Evolutionary conservation across 2,797 vertebrate species (phyloP).

Genomic region (Hippocampus kuda): DNA sequence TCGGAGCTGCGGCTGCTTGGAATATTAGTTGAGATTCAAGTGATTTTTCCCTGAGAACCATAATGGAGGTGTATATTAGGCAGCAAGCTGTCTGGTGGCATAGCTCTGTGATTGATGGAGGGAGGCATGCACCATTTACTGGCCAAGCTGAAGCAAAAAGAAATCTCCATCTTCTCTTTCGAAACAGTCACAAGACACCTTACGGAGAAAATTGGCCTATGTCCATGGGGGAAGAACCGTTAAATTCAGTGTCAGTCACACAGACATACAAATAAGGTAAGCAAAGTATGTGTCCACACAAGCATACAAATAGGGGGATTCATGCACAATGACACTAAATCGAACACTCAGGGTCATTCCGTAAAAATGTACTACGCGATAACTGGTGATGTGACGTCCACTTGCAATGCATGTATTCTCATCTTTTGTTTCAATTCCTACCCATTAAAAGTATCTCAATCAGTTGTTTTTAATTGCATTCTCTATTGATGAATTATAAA

Average conservation of each 20-base stretch:
- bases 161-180: conserved; percentile 68
- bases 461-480: not conserved
- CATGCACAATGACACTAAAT: not conserved
- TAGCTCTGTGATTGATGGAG: conserved; percentile 62
- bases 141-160: conserved; percentile 58
- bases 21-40: conserved; percentile 40
- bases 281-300: not conserved
- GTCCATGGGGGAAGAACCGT: conserved; percentile 45
- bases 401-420: too few species aligned
- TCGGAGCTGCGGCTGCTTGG: conserved; percentile 6
- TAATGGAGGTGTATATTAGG: conserved; percentile 66
- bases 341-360: not conserved
- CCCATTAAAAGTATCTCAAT: not conserved
- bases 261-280: conserved; percentile 9
- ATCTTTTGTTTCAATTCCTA: not conserved
- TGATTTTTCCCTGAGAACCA: conserved; percentile 46
- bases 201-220: conserved; percentile 59
- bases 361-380: too few species aligned
- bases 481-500: not conserved
- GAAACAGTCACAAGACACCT: conserved; percentile 54
- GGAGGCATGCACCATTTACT: conserved; percentile 69
- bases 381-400: too few species aligned
- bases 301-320: not conserved
- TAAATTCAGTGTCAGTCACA: conserved; percentile 43
- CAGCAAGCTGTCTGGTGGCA: conserved; percentile 61